phyloP scores from a whole-genome alignment of 2,113 vertebrate species.

The Astur gentilis region DNA sequence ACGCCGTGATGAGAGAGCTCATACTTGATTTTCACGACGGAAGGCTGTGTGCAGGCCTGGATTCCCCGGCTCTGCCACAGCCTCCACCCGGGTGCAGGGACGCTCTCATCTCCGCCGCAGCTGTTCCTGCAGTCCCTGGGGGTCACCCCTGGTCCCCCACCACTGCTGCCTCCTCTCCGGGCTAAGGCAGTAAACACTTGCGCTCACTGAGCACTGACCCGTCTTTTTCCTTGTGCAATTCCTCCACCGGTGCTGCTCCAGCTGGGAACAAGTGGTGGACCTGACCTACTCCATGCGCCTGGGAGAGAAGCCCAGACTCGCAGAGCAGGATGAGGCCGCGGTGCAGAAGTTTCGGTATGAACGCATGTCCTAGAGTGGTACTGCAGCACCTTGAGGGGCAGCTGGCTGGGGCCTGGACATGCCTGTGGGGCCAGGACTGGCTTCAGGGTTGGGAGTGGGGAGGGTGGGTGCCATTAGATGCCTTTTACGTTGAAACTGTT shows the following conservation, averaged over 20 bases:
- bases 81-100: background rate
- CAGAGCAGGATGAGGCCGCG: constrained; percentile 75
- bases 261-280: constrained; percentile 95
- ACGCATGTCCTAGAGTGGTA: background rate
- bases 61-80: background rate
- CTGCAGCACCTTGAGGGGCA: background rate
- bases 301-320: constrained; percentile 76
- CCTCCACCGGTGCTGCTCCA: background rate
- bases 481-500: background rate
- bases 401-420: accelerated
- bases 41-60: background rate
- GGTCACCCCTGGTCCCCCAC: background rate
- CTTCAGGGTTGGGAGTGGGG: background rate
- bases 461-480: background rate
- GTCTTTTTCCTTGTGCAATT: background rate
- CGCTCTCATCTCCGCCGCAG: background rate
- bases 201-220: background rate
- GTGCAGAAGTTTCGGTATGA: constrained; percentile 87
- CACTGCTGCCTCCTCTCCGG: background rate
- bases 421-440: background rate
- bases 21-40: background rate
- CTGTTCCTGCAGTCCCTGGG: background rate
- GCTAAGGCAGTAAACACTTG: background rate
- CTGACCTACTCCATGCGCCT: constrained; percentile 82
- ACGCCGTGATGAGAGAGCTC: background rate